Evolutionary conservation across 2,797 vertebrate species (phyloP), one percentile per base, ranked within the genome.

Genomic region (Tarsius wallacei): DNA sequence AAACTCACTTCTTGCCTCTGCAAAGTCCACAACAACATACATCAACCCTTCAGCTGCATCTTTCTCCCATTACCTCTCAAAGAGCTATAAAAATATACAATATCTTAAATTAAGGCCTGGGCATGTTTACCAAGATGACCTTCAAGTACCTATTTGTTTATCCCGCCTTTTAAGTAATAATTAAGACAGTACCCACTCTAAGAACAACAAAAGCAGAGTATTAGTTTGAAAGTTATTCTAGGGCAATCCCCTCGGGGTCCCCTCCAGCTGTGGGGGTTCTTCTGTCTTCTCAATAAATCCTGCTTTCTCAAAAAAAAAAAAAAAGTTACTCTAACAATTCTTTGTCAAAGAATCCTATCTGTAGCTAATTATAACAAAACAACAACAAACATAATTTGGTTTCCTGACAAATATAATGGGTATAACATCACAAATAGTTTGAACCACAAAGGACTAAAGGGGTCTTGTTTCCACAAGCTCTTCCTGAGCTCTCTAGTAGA

Each of bases 341-440:
- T 86, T 61, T 71, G 31, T 80, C n/a, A 47, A 89, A 64, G 24
- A 94, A 80, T 68, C 26, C 49, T 77, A 91, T 47, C 68, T 87
- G 49, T 7, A 91, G 21, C 64, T 83, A 51, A 82, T 77, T 63
- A 42, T 24, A 7, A 77, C 6, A 19, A 81, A 82, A 31, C 7
- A 78, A 57, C 12, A 89, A 57, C 71, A 74, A 64, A 84, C 13
- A 24, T 31, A 96, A 93, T 51, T 61, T 68, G 49, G 31, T 86
- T 66, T 96, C 42, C 73, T 95, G 63, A 63, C 51, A 90, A 77
- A 87, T 70, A 86, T 28, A 71, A 70, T 16, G 19, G 31, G 13
- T 84, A 2, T 49, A 71, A 42, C 24, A 7, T 24, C 87, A 73
- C 31, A 61, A 91, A 77, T 22, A 76, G 73, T 51, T 16, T 24